Percentiles rank a stretch among this genome's conserved stretches.
These are phyloP conservation scores for Halcyon malimbica DNA, from an alignment of 2,113 vertebrate species.

Conservation along the genomic window DNA sequence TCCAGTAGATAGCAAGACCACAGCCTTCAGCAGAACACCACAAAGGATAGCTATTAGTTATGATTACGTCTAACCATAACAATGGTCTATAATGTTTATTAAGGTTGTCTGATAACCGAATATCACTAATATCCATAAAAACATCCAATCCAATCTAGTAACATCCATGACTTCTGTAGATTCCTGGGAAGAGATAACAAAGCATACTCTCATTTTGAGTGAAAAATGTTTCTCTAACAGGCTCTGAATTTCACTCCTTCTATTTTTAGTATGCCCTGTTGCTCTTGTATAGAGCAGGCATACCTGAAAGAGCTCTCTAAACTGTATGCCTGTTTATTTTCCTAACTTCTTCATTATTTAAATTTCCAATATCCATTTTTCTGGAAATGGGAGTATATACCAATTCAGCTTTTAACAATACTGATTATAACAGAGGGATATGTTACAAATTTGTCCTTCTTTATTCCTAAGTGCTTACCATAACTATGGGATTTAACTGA, in stretches of 20 bases:
- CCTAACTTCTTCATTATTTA: not conserved
- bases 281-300: not conserved
- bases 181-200: not conserved
- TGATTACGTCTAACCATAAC: not conserved
- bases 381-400: not conserved
- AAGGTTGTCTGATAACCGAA: not conserved
- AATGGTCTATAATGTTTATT: not conserved
- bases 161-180: not conserved
- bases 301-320: not conserved
- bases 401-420: not conserved
- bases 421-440: not conserved
- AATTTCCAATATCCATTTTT: not conserved
- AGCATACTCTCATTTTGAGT: not conserved
- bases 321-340: not conserved
- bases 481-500: not conserved
- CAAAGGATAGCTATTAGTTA: not conserved
- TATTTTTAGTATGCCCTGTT: not conserved
- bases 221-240: not conserved
- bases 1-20: not conserved
- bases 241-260: not conserved
- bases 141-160: not conserved
- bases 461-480: not conserved
- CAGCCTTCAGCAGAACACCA: not conserved
- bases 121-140: not conserved
- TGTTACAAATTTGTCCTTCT: not conserved